A percentile compares a stretch with the other conserved stretches of the same genome.
These are phyloP conservation scores for Epinotia brunnichana DNA, from an alignment of 2,888 invertebrate species.

Conservation along the genomic window DNA sequence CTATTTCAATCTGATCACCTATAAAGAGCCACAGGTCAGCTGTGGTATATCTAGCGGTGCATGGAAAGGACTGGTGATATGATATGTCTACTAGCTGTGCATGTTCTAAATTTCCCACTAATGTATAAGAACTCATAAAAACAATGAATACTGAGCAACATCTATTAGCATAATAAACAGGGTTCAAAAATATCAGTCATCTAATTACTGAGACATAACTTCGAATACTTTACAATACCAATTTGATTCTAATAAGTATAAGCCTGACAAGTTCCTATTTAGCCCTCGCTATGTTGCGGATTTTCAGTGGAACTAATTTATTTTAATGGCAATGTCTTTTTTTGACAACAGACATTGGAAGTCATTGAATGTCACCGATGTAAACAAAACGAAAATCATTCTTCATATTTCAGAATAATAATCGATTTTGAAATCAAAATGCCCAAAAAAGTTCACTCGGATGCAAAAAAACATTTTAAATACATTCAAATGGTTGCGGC, in stretches of 20 bases:
- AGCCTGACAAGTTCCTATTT: too few species aligned
- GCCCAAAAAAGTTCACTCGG: too few species aligned
- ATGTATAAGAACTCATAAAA: constrained; percentile 10
- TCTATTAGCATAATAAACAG: constrained; percentile 32
- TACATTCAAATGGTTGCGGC: too few species aligned
- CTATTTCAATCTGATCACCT: constrained; percentile 29
- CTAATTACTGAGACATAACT: background rate
- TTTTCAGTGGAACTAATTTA: too few species aligned
- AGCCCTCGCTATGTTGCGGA: too few species aligned
- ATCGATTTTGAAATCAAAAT: too few species aligned
- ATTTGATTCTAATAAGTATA: background rate
- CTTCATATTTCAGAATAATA: too few species aligned
- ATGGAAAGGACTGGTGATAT: constrained; percentile 25
- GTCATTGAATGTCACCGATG: too few species aligned
- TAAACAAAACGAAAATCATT: too few species aligned
- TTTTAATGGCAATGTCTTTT: too few species aligned
- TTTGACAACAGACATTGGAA: too few species aligned
- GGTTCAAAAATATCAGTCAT: constrained; percentile 40
- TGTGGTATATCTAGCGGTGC: constrained; percentile 34
- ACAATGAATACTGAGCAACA: constrained; percentile 25
- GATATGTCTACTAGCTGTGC: constrained; percentile 31
- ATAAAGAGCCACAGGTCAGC: constrained; percentile 9
- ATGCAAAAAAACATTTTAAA: too few species aligned
- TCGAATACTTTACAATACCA: background rate
- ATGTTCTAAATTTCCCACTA: constrained; percentile 14